phyloP scores from a whole-genome alignment of 2,888 invertebrate species.

The Cactoblastis cactorum region DNA sequence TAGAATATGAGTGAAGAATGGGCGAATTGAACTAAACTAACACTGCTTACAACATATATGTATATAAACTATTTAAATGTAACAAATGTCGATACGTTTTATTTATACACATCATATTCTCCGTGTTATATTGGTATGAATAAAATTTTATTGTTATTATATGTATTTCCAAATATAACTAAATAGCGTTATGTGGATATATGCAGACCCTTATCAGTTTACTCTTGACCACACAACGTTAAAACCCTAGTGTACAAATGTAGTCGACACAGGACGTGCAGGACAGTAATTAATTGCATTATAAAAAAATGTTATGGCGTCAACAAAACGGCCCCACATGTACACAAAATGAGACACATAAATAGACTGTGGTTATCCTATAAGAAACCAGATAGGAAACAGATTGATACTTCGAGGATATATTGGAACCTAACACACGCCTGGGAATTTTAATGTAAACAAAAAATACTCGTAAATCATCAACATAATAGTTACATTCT shows the following conservation, averaged over 20 bases:
- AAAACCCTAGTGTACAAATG: neutral
- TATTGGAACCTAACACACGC: conserved; percentile 46
- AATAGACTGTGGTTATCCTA: conserved; percentile 10
- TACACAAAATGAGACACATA: neutral
- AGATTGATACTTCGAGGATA: conserved; percentile 24
- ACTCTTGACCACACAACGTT: neutral
- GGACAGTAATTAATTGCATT: conserved; percentile 19
- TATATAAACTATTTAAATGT: too few species aligned
- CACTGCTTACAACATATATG: too few species aligned
- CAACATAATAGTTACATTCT: conserved; percentile 64
- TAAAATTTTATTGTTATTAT: too few species aligned
- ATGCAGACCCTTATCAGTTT: neutral
- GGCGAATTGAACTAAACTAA: too few species aligned
- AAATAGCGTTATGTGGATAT: neutral
- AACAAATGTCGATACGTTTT: too few species aligned
- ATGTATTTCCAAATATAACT: too few species aligned
- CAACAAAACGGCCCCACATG: conserved; percentile 21
- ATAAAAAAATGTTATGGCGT: conserved; percentile 19
- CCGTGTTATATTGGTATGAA: too few species aligned
- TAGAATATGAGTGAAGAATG: too few species aligned
- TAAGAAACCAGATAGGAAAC: conserved; percentile 9
- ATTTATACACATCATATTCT: too few species aligned
- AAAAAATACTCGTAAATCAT: conserved; percentile 64
- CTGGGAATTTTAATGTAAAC: conserved; percentile 62
- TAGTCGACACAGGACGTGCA: conserved; percentile 12